Evolutionary conservation across 2,888 invertebrate species (phyloP), one percentile per base, ranked within the genome.

Genomic region (Parnassius smintheus): DNA sequence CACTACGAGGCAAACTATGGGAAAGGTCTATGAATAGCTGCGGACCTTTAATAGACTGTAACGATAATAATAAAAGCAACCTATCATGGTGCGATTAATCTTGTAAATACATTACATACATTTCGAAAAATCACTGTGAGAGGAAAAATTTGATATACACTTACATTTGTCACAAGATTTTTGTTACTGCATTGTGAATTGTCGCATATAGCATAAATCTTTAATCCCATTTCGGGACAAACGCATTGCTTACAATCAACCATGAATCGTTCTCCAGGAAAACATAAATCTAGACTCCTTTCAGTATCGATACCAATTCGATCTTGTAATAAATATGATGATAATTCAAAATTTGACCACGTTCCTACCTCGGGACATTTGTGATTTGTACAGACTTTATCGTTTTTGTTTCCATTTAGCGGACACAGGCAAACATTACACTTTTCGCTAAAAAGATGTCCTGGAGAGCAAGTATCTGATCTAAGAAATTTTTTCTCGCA

Each of bases 391-490:
- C 91, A 91, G 0, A 79, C 83, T 66, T 73, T 80, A 18, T 85
- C 85, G 7, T 66, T 66, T 64, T 83, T 89, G 11, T 85, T 72
- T 0, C 91, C 88, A 56, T 85, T 86, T 0, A 81, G 80, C 22
- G 91, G 87, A 65, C 92, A 92, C 0, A 88, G 76, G 61, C 92
- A 92, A 1, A 89, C 82, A 62, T 91, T 91, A 64, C 92, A 92
- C 25, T 81, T 83, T 4, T 84, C 80, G 56, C 83, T 85, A 64
- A 91, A 92, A 1, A 88, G 72, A 18, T 82, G 78, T 0, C 88
- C 88, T 0, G 91, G 79, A 2, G 73, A 66, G 59, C 91, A 91
- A 1, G 69, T 66, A 18, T 79, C 79, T 25, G 86, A 75, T 41
- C 90, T 77, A 13, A 90, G 65, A 45, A 81, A 83, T 62, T 72